Evolutionary conservation across 2,797 vertebrate species (phyloP).

Genomic region (Tenualosa ilisha): DNA sequence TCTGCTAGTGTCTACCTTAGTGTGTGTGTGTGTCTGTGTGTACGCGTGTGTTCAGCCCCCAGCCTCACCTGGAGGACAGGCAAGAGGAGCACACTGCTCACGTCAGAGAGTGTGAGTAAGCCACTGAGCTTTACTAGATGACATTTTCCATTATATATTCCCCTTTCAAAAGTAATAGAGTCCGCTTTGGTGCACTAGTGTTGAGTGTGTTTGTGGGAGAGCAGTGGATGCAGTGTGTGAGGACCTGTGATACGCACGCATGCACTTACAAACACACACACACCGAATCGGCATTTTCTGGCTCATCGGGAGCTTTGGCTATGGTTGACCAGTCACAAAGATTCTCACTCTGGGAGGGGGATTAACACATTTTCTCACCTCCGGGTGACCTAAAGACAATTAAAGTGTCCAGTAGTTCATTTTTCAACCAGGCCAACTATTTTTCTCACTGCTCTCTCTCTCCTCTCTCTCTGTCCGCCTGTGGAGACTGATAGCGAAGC

Average conservation of each 20-base stretch:
- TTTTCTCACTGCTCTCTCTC: neutral
- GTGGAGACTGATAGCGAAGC: neutral
- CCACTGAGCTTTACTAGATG: neutral
- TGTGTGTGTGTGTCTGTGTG: constrained; percentile 12
- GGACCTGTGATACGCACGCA: neutral
- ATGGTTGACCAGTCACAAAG: neutral
- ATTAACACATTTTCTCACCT: constrained; percentile 23
- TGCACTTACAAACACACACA: neutral
- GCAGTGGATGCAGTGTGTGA: neutral
- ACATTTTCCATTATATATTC: neutral
- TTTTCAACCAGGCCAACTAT: neutral
- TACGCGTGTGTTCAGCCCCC: neutral
- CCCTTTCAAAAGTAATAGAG: neutral
- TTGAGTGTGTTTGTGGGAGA: neutral
- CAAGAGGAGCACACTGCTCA: neutral
- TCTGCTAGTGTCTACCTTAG: neutral
- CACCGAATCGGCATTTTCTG: neutral
- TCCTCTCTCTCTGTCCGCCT: neutral
- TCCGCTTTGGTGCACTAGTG: neutral
- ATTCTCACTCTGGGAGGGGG: constrained; percentile 4
- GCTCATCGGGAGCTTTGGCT: neutral
- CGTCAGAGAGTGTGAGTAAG: neutral
- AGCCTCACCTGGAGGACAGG: neutral
- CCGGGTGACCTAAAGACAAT: neutral
- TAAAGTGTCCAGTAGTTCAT: constrained; percentile 11